phyloP scores from a whole-genome alignment of 2,888 invertebrate species.

The Galeopsomyia nigrocyanea region DNA sequence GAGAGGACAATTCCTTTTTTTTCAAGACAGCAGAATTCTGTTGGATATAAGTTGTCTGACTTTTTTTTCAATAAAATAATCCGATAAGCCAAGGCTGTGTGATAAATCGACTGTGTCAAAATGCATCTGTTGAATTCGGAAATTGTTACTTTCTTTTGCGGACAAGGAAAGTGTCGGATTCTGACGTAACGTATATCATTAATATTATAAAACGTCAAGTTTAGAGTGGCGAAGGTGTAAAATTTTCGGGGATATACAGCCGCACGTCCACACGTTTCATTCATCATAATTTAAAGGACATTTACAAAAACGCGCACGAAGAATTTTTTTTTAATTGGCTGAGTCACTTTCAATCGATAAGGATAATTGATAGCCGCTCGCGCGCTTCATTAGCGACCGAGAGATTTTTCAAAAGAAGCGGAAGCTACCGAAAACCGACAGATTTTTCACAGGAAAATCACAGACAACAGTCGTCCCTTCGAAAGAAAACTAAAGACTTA shows the following conservation, averaged over 20 bases:
- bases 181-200: constrained; percentile 29
- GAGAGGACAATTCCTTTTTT: constrained; percentile 7
- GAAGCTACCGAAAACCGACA: too few relatives aligned
- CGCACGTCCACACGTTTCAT: constrained; percentile 23
- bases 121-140: constrained; percentile 11
- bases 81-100: constrained; percentile 32
- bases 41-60: not conserved
- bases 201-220: constrained; percentile 3
- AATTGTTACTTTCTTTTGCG: constrained; percentile 2
- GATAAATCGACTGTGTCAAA: constrained; percentile 39
- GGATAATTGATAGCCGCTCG: constrained; percentile 6
- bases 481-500: too few relatives aligned
- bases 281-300: constrained; percentile 29
- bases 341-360: not conserved
- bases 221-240: not conserved
- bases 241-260: not conserved
- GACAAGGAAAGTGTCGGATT: constrained; percentile 9
- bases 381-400: too few relatives aligned
- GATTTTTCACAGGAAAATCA: too few relatives aligned
- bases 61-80: constrained; percentile 41
- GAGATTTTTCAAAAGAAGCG: too few relatives aligned
- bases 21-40: not conserved
- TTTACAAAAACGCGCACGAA: not conserved
- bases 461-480: too few relatives aligned
- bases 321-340: constrained; percentile 18